These are phyloP conservation scores for Ifrita kowaldi DNA, from an alignment of 2,113 vertebrate genomes.

Conservation along the genomic window DNA sequence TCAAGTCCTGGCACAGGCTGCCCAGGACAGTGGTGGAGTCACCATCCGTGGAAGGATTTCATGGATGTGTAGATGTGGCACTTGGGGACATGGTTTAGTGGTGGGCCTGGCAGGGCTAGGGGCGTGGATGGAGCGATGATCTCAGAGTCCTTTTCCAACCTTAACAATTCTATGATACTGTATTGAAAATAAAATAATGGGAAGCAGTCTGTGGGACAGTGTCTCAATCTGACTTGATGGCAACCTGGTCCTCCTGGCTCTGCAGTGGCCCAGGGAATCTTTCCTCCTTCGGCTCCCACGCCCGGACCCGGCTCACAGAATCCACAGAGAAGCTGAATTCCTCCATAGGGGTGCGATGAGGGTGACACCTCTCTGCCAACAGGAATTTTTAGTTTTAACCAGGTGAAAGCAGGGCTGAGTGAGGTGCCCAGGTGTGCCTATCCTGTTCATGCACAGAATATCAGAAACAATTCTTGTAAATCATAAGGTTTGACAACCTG, in stretches of 20 bases:
- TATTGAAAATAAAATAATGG: fast-evolving
- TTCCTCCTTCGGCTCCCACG: fast-evolving
- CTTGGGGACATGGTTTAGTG: neutral
- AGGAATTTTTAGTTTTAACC: neutral
- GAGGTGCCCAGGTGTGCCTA: too few relatives aligned
- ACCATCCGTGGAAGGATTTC: neutral
- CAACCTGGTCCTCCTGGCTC: neutral
- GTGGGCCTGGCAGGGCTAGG: neutral
- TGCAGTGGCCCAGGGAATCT: fast-evolving
- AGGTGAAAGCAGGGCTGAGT: neutral
- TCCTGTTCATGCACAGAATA: fast-evolving
- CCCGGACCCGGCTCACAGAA: fast-evolving
- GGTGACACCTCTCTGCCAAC: neutral
- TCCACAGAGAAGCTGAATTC: fast-evolving
- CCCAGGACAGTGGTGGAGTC: neutral
- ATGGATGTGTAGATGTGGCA: neutral
- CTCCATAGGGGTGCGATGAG: fast-evolving
- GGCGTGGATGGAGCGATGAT: fast-evolving
- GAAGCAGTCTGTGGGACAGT: neutral
- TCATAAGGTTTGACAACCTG: fast-evolving
- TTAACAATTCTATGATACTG: neutral
- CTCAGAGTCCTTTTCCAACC: neutral
- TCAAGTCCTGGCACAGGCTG: neutral
- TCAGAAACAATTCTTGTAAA: neutral
- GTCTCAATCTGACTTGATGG: neutral